These are phyloP conservation scores for Edolisoma coerulescens DNA, from an alignment of 2,113 vertebrate genomes.

Conservation along the genomic window DNA sequence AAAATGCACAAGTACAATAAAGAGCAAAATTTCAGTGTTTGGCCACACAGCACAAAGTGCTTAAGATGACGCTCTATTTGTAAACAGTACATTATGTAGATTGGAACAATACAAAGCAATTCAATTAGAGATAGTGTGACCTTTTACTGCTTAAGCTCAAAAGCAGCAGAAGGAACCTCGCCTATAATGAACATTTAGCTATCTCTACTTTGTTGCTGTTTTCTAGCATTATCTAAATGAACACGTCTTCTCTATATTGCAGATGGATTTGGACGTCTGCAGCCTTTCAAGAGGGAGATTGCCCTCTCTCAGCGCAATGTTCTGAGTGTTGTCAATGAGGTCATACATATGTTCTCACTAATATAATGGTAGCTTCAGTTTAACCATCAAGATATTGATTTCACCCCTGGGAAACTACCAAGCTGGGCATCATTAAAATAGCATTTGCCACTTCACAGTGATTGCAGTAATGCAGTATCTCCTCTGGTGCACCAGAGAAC, in stretches of 20 bases:
- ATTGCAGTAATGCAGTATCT: not conserved
- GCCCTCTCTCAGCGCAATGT: not conserved
- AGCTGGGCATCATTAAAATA: not conserved
- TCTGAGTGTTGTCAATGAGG: constrained; percentile 3
- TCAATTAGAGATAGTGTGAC: constrained; percentile 24
- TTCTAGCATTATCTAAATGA: constrained; percentile 38
- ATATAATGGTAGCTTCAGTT: not conserved
- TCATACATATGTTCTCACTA: not conserved
- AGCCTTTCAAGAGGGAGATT: not conserved
- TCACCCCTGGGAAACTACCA: constrained; percentile 1
- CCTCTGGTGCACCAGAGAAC: not conserved
- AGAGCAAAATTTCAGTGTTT: constrained; percentile 4
- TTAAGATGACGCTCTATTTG: constrained; percentile 14
- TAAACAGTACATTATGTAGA: constrained; percentile 41
- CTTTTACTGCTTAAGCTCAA: constrained; percentile 17
- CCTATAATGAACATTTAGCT: not conserved
- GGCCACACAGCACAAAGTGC: not conserved
- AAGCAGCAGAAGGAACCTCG: not conserved
- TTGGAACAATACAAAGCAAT: constrained; percentile 14
- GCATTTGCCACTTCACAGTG: not conserved
- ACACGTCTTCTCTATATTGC: not conserved
- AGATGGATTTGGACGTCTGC: not conserved
- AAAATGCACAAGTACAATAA: not conserved
- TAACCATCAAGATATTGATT: constrained; percentile 12
- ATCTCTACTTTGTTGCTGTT: not conserved